Evolutionary conservation across 2,888 invertebrate species (phyloP).

Genomic region (Globia sparganii): DNA sequence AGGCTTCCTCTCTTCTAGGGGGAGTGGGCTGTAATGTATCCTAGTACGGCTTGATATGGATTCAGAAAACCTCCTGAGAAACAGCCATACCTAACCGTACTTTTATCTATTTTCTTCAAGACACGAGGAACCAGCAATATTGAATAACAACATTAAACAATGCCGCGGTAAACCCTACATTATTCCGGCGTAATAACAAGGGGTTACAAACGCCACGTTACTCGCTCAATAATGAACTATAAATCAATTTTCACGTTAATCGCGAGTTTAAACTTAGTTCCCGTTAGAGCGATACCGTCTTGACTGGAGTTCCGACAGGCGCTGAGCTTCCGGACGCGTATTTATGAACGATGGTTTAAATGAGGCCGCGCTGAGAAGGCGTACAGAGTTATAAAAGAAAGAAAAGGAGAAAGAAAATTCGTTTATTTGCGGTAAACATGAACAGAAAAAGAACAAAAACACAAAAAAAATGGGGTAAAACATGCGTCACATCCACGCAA

Average conservation of each 20-base stretch:
- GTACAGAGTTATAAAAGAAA: not conserved
- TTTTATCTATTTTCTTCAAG: not conserved
- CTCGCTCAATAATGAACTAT: conserved; percentile 64
- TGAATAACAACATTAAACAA: conserved; percentile 16
- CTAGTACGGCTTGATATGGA: not conserved
- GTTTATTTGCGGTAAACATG: not conserved
- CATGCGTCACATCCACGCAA: not conserved
- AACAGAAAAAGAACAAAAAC: not conserved
- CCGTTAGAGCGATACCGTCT: conserved; percentile 74
- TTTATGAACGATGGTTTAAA: conserved; percentile 23
- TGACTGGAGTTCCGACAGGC: conserved; percentile 72
- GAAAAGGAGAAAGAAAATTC: not conserved
- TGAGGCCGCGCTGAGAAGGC: not conserved
- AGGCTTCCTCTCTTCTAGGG: too few relatives aligned
- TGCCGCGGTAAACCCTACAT: conserved; percentile 20
- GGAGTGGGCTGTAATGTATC: too few relatives aligned
- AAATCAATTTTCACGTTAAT: conserved; percentile 76
- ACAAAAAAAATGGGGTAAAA: not conserved
- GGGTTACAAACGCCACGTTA: conserved; percentile 41
- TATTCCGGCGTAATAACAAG: conserved; percentile 38
- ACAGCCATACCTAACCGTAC: not conserved
- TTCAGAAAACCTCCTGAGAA: not conserved
- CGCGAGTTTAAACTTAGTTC: conserved; percentile 72
- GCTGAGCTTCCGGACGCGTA: conserved; percentile 62
- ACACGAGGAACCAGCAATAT: not conserved